A percentile compares a stretch with the other conserved stretches of the same genome.
These are phyloP conservation scores for Drosophila putrida DNA, from an alignment of 2,888 invertebrate species.

Conservation along the genomic window DNA sequence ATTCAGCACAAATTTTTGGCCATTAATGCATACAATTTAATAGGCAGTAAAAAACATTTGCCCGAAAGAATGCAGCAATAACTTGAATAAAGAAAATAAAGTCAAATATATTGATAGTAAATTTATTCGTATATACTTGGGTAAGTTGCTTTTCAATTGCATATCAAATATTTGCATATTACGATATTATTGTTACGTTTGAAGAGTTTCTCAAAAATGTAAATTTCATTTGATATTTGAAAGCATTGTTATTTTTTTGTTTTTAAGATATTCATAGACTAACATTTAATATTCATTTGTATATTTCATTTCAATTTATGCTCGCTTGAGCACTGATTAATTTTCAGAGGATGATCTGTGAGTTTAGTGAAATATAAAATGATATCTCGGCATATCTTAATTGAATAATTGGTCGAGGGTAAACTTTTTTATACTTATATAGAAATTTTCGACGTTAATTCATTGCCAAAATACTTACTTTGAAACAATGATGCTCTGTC, in stretches of 20 bases:
- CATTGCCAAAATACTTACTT: conserved; percentile 16
- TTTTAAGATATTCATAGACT: conserved; percentile 1
- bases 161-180: conserved; percentile 28
- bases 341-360: neutral
- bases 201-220: conserved; percentile 11
- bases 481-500: conserved; percentile 8
- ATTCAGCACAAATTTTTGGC: conserved; percentile 22
- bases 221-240: conserved; percentile 22
- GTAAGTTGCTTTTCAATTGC: conserved; percentile 26
- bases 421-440: neutral
- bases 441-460: neutral
- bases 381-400: neutral
- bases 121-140: conserved; percentile 21
- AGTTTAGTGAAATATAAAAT: too few species aligned
- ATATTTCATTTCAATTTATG: conserved; percentile 6
- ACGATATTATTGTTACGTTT: conserved; percentile 9
- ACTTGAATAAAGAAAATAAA: conserved; percentile 7
- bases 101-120: conserved; percentile 6
- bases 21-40: conserved; percentile 24
- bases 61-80: conserved; percentile 9
- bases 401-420: conserved; percentile 2
- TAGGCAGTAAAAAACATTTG: conserved; percentile 27
- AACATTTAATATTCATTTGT: conserved; percentile 7
- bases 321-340: neutral
- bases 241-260: conserved; percentile 3